These are phyloP conservation scores for Neodontobutis hainanensis DNA, from an alignment of 2,113 vertebrate genomes.

Conservation along the genomic window DNA sequence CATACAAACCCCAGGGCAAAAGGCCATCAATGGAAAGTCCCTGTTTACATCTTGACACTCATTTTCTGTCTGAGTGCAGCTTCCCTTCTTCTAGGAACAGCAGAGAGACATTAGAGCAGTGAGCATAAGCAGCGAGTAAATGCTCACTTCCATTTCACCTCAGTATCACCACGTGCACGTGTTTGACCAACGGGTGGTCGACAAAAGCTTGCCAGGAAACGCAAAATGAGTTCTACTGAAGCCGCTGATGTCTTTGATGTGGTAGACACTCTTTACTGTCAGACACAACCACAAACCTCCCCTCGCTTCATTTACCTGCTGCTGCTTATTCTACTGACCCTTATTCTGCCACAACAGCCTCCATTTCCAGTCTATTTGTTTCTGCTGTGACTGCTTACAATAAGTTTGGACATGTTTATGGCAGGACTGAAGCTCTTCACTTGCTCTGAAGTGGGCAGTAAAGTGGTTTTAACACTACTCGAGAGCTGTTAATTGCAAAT, in stretches of 20 bases:
- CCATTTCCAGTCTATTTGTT: not conserved
- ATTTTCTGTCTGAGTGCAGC: conserved; percentile 19
- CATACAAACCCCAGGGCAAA: conserved; percentile 2
- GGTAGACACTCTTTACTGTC: conserved; percentile 57
- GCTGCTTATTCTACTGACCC: conserved; percentile 23
- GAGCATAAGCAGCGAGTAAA: not conserved
- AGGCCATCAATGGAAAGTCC: conserved; percentile 50
- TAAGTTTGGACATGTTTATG: not conserved
- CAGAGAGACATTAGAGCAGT: not conserved
- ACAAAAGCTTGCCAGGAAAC: conserved; percentile 46
- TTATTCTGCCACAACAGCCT: conserved; percentile 19
- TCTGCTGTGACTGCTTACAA: not conserved
- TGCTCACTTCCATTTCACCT: conserved; percentile 11
- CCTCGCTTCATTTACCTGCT: conserved; percentile 29
- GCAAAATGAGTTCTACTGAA: conserved; percentile 49
- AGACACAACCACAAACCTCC: conserved; percentile 50
- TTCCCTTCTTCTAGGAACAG: conserved; percentile 67
- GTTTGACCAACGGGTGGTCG: conserved; percentile 33
- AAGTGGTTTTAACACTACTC: too few species aligned
- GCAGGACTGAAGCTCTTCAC: not conserved
- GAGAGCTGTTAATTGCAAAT: too few species aligned
- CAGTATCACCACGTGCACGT: conserved; percentile 4
- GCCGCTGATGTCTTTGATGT: conserved; percentile 56
- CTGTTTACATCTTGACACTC: conserved; percentile 24
- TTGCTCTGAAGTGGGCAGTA: not conserved